Conservation (phyloP, 2,888 invertebrate genomes). For the Pterostichus madidus region DNA sequence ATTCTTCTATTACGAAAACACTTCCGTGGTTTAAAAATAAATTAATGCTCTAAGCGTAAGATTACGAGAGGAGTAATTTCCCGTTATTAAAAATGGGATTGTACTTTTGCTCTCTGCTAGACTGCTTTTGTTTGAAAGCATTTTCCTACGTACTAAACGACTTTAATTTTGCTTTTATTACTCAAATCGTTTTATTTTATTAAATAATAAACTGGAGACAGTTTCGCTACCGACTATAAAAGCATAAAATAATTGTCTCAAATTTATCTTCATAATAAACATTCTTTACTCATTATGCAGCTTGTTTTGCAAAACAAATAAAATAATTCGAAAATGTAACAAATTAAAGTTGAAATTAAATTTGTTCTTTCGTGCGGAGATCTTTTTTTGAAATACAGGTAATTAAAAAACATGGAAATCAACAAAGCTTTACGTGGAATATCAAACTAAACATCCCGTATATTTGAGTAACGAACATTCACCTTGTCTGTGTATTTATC, state of each 20-base stretch:
- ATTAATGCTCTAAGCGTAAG: not conserved
- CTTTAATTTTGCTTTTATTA: not conserved
- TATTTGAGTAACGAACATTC: conserved; percentile 27
- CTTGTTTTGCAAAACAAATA: conserved; percentile 16
- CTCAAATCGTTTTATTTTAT: not conserved
- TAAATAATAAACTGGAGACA: conserved; percentile 5
- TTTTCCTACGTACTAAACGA: not conserved
- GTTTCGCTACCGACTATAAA: not conserved
- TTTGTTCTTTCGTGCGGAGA: not conserved
- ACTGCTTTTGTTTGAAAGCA: not conserved
- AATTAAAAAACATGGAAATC: conserved; percentile 23
- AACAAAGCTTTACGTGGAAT: conserved; percentile 9
- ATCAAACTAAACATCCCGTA: conserved; percentile 15
- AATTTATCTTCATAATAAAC: not conserved
- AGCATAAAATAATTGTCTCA: not conserved
- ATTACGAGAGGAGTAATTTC: not conserved
- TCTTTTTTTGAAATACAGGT: not conserved
- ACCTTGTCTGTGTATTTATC: conserved; percentile 15
- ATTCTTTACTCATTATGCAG: not conserved
- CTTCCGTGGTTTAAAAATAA: not conserved
- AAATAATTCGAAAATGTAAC: not conserved
- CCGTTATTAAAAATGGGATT: not conserved
- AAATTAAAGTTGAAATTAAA: conserved; percentile 14
- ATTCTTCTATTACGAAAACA: conserved; percentile 12
- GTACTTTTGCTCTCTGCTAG: not conserved